phyloP scores from a whole-genome alignment of 2,113 vertebrate genomes.

The Myocastor coypus region DNA sequence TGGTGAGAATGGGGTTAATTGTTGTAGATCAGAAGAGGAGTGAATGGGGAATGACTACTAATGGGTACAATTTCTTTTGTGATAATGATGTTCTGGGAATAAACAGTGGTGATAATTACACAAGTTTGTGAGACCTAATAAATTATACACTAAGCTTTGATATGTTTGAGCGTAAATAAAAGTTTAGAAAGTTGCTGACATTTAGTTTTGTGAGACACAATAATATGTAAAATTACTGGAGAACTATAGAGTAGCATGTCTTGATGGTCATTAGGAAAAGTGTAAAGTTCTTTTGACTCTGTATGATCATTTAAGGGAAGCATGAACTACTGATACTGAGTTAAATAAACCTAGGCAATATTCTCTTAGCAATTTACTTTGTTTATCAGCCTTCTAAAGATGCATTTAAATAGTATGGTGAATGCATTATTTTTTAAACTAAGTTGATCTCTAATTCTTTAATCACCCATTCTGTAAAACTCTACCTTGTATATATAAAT shows the following conservation, averaged over 20 bases:
- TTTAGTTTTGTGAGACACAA: not conserved
- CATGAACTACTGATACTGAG: not conserved
- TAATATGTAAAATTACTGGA: not conserved
- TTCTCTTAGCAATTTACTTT: not conserved
- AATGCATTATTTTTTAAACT: conserved; percentile 17
- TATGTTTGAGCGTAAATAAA: not conserved
- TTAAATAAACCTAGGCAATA: not conserved
- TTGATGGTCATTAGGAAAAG: not conserved
- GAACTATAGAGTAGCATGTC: not conserved
- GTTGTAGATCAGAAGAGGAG: not conserved
- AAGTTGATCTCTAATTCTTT: not conserved
- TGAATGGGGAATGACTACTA: not conserved
- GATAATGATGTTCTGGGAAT: not conserved
- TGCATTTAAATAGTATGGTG: not conserved
- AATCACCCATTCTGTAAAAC: not conserved
- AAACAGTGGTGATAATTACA: not conserved
- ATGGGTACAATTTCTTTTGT: not conserved
- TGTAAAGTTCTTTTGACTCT: not conserved
- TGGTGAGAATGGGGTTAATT: not conserved
- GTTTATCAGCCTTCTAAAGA: not conserved
- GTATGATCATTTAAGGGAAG: not conserved
- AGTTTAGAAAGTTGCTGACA: not conserved
- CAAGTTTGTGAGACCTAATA: not conserved
- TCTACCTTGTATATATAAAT: not conserved
- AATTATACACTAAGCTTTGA: not conserved